Conservation (phyloP, 2,888 invertebrate genomes). For the Thyatira batis region DNA sequence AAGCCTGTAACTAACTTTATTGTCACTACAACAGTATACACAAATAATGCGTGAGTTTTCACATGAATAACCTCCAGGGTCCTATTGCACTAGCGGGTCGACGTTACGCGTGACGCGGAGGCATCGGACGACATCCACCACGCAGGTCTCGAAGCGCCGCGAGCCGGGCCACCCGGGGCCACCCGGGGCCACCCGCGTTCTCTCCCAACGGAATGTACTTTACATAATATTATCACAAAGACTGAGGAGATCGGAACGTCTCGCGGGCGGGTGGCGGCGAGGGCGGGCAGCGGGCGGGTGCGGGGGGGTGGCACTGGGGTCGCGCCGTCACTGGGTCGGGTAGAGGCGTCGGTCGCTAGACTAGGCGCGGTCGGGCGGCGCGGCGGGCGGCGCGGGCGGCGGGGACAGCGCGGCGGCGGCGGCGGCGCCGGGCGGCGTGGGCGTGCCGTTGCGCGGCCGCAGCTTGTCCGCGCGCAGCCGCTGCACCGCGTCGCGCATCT, state of each 20-base stretch:
- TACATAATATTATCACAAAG: conserved; percentile 75
- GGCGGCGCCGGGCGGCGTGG: conserved; percentile 56
- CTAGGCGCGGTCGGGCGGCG: no score
- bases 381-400: conserved; percentile 37
- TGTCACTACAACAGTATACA: conserved; percentile 73
- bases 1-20: conserved; percentile 61
- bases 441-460: conserved; percentile 67
- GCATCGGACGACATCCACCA: neutral
- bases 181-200: conserved; percentile 18
- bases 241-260: conserved; percentile 59
- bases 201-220: conserved; percentile 71
- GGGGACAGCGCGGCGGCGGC: conserved; percentile 40
- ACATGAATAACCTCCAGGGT: conserved; percentile 29
- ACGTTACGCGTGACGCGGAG: neutral
- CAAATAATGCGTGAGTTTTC: conserved; percentile 38
- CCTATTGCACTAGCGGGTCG: conserved; percentile 41
- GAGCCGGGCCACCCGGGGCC: conserved; percentile 12
- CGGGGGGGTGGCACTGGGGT: neutral
- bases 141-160: neutral
- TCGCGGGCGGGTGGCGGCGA: conserved; percentile 26
- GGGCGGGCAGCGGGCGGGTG: conserved; percentile 8
- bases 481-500: conserved; percentile 77
- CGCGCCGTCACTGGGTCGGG: neutral
- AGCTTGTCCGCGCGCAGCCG: conserved; percentile 74
- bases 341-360: no score